A percentile compares a stretch with the other conserved stretches of the same genome.
Evolutionary conservation across 1,140 invertebrate genomes (phyloP).

Genomic region (Neodiprion lecontei): DNA sequence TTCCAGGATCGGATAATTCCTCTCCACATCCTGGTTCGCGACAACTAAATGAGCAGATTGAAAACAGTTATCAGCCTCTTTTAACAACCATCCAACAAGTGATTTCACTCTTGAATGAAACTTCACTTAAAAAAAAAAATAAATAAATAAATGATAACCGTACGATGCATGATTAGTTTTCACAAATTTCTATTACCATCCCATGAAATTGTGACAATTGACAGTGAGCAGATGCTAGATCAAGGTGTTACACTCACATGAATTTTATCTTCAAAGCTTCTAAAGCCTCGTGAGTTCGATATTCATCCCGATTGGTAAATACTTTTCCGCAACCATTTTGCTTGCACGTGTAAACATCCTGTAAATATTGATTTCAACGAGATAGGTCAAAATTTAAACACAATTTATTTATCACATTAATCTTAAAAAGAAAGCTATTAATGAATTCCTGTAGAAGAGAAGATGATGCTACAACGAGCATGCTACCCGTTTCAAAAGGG

Average conservation of each 20-base stretch:
- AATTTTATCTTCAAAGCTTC: constrained; percentile 58
- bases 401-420: background rate
- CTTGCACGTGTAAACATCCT: constrained; percentile 59
- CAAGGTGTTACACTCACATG: constrained; percentile 40
- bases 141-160: constrained; percentile 10
- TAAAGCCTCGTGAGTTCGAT: constrained; percentile 54
- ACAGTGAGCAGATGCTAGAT: no score
- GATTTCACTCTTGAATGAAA: no score
- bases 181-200: no score
- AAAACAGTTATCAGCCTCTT: constrained; percentile 5
- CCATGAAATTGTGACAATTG: no score
- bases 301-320: constrained; percentile 58
- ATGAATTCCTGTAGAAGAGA: background rate
- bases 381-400: background rate
- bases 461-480: background rate
- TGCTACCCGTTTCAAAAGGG: background rate
- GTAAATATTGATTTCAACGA: constrained; percentile 18
- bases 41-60: constrained; percentile 39
- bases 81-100: background rate
- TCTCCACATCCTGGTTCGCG: constrained; percentile 58
- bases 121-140: no score
- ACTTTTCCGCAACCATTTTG: constrained; percentile 57
- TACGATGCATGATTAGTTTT: background rate
- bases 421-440: constrained; percentile 6
- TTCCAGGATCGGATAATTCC: constrained; percentile 56